Conservation (phyloP, 2,888 invertebrate genomes). For the Oligia fasciuncula region DNA sequence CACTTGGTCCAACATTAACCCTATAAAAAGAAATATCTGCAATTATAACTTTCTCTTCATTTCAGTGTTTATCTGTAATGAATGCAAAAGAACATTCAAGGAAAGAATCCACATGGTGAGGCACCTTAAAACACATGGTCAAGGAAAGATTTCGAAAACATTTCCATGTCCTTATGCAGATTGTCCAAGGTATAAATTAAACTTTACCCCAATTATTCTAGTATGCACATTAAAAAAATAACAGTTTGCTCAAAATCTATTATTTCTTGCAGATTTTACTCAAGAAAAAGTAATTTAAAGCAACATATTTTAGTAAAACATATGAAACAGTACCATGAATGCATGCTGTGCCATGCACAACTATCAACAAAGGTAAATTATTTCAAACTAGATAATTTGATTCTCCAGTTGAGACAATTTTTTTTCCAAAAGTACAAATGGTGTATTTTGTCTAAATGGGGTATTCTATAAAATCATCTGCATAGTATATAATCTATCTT, state of each 20-base stretch:
- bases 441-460: neutral
- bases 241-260: neutral
- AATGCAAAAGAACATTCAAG: conserved; percentile 82
- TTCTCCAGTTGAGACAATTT: neutral
- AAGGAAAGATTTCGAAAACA: conserved; percentile 61
- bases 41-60: conserved; percentile 58
- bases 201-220: neutral
- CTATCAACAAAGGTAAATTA: conserved; percentile 81
- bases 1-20: neutral
- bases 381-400: neutral
- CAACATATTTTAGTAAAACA: conserved; percentile 89
- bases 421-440: neutral
- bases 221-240: neutral
- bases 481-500: neutral
- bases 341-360: conserved; percentile 79
- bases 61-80: conserved; percentile 83
- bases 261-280: conserved; percentile 83
- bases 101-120: conserved; percentile 79
- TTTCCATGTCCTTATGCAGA: conserved; percentile 80
- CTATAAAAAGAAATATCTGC: conserved; percentile 2
- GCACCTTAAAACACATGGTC: conserved; percentile 79
- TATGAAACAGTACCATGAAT: conserved; percentile 84
- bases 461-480: neutral
- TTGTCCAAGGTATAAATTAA: conserved; percentile 77
- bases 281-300: conserved; percentile 88